phyloP scores from a whole-genome alignment of 2,888 invertebrate genomes.

The Kryphioiulus occultus region DNA sequence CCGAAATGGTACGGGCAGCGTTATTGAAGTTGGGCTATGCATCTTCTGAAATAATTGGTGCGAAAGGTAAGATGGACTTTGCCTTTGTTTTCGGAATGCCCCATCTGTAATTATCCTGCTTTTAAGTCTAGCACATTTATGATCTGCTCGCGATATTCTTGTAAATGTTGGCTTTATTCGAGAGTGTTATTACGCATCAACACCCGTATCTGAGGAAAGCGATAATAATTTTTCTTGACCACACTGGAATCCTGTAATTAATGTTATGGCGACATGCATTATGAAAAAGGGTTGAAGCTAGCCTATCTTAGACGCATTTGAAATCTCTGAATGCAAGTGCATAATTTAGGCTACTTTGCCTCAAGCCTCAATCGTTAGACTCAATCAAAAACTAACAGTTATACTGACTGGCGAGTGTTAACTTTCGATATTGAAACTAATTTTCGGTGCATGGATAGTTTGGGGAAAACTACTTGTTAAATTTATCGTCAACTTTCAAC shows the following conservation, averaged over 20 bases:
- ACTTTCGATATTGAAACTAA: no score
- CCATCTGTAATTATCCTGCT: not conserved
- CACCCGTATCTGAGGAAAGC: not conserved
- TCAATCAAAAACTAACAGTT: no score
- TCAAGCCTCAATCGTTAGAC: no score
- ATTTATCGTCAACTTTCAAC: no score
- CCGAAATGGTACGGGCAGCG: slow-evolving; percentile 89
- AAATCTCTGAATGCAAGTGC: no score
- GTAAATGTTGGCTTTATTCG: not conserved
- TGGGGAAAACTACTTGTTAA: no score
- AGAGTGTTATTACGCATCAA: not conserved
- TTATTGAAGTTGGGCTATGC: slow-evolving; percentile 90
- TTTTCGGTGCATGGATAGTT: no score
- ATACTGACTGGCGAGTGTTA: no score
- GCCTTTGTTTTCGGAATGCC: not conserved
- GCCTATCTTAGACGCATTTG: not conserved
- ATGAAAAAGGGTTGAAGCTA: not conserved
- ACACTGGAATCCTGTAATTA: not conserved
- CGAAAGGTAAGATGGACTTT: slow-evolving; percentile 62
- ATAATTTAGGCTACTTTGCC: no score
- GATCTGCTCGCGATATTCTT: not conserved
- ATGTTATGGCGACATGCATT: not conserved
- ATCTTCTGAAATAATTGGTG: slow-evolving; percentile 62
- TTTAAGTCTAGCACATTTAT: not conserved
- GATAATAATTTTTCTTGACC: not conserved